A percentile compares a stretch with the other conserved stretches of the same genome.
phyloP scores from a whole-genome alignment of 2,888 invertebrate genomes.

The Amiota mariae region DNA sequence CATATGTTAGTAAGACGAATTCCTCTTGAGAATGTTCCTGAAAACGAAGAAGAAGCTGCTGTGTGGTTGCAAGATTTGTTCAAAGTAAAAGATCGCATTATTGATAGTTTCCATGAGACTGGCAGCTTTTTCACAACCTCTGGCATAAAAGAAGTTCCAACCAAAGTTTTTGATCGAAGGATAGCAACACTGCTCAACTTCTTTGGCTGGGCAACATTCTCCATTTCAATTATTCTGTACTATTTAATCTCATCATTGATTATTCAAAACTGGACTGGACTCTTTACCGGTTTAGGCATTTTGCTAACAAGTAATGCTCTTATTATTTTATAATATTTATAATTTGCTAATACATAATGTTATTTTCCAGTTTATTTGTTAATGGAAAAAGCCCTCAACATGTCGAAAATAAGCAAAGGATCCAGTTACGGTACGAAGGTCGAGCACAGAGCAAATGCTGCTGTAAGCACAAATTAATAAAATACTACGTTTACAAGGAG shows the following conservation, averaged over 20 bases:
- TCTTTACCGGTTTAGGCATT: constrained; percentile 73
- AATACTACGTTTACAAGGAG: not conserved
- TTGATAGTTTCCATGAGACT: constrained; percentile 72
- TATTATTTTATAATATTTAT: constrained; percentile 66
- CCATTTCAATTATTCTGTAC: constrained; percentile 64
- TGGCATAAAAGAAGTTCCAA: constrained; percentile 79
- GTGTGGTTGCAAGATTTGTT: constrained; percentile 89
- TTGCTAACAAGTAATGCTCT: constrained; percentile 83
- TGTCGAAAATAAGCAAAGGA: constrained; percentile 88
- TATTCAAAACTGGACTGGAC: constrained; percentile 75
- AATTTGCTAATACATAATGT: not conserved
- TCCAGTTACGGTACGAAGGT: constrained; percentile 82
- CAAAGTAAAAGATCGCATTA: constrained; percentile 81
- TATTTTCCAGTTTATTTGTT: constrained; percentile 80
- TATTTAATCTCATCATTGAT: constrained; percentile 64
- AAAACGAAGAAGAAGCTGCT: constrained; percentile 80
- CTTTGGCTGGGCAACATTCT: constrained; percentile 77
- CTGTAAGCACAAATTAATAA: constrained; percentile 10
- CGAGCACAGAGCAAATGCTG: constrained; percentile 36
- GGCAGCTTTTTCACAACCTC: constrained; percentile 87
- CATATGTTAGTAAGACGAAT: constrained; percentile 87
- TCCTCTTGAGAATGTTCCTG: constrained; percentile 86
- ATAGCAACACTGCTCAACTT: constrained; percentile 82
- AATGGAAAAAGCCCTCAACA: constrained; percentile 85
- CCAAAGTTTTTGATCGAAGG: constrained; percentile 77